Base-by-base conservation (phyloP, 1,140 invertebrate species). In the Vollenhovia emeryi region DNA sequence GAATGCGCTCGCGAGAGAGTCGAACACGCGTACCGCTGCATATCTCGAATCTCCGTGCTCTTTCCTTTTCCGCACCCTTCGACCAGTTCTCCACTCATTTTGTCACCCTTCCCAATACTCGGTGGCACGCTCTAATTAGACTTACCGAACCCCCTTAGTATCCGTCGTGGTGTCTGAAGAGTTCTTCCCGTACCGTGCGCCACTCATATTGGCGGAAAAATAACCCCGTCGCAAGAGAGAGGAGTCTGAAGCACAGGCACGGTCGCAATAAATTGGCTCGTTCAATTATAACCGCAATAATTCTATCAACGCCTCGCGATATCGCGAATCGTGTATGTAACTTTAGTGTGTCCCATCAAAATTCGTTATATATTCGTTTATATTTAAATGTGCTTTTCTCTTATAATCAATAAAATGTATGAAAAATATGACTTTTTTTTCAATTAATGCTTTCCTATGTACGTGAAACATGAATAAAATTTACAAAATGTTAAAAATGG, bases 101-200 rank as follows among this genome's bases (percentile, higher is more conserved):
- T 48, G 84, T 86, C 88, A 87, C 84, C 86, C 78, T n/a, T 76
- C 78, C 55, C 66, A 64, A 45, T 68, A 48, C 62, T 85, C 71
- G 78, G 78, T 68, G 87, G 87, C 86, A 76, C 88, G 91, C 66
- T 86, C 91, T 93, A 93, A 93, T 93, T 93, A 93, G 91, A 89
- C 91, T 91, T 88, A 86, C 83, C 84, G 82, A 82, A 87, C 90
- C 88, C 88, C 91, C 83, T 45, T 57, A 75, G 64, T 83, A 80
- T 87, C 76, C 88, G 79, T 71, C 69, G 59, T 66, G 55, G 86
- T 84, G 86, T 76, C 88, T 91, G 84, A 86, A 92, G 92, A 86
- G 90, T 91, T 92, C 90, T 92, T 92, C 91, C 90, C 78, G 83
- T 68, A 83, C 76, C 68, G 52, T 76, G 66, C 52, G 30, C 57